A percentile compares a stretch with the other conserved stretches of the same genome.
Evolutionary conservation across 2,888 invertebrate genomes (phyloP).

Genomic region (Tipula unca): DNA sequence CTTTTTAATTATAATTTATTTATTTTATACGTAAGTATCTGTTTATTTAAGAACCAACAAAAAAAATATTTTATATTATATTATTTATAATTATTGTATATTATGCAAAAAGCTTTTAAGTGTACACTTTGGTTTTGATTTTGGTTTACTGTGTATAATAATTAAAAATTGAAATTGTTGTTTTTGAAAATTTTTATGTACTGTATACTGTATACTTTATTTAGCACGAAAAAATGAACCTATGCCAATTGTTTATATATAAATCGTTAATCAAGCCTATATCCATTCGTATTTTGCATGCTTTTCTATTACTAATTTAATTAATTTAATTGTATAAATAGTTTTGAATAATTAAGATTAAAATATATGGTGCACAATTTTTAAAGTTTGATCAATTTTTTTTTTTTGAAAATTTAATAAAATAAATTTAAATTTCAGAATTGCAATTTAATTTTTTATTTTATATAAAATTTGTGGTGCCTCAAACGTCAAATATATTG

Average conservation of each 20-base stretch:
- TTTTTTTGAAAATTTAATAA: background rate
- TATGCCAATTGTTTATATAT: background rate
- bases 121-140: background rate
- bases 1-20: background rate
- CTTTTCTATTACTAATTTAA: background rate
- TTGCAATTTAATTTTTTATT: background rate
- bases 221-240: background rate
- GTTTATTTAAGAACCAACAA: background rate
- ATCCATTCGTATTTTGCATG: background rate
- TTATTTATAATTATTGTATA: background rate
- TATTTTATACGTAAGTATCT: slow-evolving; percentile 4
- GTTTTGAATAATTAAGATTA: background rate
- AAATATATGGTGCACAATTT: background rate
- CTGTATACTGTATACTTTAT: background rate
- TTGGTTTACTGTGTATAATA: background rate
- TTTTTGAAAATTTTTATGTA: background rate
- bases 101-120: background rate
- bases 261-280: background rate
- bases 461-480: background rate
- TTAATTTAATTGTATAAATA: background rate
- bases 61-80: background rate
- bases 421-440: too few species aligned
- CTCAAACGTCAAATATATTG: background rate
- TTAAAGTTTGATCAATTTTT: background rate
- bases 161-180: background rate